Evolutionary conservation across 2,888 invertebrate species (phyloP), one percentile per base, ranked within the genome.

Genomic region (Lasioglossum malachurum): DNA sequence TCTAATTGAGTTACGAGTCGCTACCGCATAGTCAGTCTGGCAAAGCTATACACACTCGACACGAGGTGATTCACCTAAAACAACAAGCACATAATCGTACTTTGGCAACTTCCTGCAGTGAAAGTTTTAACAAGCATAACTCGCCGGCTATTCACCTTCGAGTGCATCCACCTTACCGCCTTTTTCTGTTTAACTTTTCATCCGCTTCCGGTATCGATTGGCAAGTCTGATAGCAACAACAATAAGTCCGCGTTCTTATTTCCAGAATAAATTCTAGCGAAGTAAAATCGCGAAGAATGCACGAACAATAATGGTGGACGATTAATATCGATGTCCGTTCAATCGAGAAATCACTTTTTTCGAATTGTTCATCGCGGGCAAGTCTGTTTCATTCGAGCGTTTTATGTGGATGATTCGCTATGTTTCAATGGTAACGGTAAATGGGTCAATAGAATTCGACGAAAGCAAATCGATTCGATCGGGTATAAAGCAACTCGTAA

Each of bases 41-140:
- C 7, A 35, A 74, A 76, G 38, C 76, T 41, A 53, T 46, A 60
- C 41, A 41, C 41, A 64, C 31, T 64, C 76, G 41, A 35, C 27
- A 64, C 57, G 76, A 41, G 69, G 69, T 69, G 69, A 69, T 69
- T 69, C 69, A 69, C 69, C 69, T 53, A 49, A 49, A 57, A 57
- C 49, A 75, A 46, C 49, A 75, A 75, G 75, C 35, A 31, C 49
- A 49, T 46, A 75, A 75, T 75, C 53, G 49, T 35, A 75, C 46
- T 75, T 75, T 23, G 46, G 41, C 75, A 35, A 75, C n/a, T 44
- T 75, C 49, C 46, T 53, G 75, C 53, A 49, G 49, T 27, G 49
- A 49, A 74, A 41, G 31, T 49, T 74, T 49, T 31, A 49, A 49
- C 31, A 49, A 74, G 41, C 75, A 27, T 49, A 53, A 49, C 53